Evolutionary conservation across 2,113 vertebrate species (phyloP).

Genomic region (Albula goreensis): DNA sequence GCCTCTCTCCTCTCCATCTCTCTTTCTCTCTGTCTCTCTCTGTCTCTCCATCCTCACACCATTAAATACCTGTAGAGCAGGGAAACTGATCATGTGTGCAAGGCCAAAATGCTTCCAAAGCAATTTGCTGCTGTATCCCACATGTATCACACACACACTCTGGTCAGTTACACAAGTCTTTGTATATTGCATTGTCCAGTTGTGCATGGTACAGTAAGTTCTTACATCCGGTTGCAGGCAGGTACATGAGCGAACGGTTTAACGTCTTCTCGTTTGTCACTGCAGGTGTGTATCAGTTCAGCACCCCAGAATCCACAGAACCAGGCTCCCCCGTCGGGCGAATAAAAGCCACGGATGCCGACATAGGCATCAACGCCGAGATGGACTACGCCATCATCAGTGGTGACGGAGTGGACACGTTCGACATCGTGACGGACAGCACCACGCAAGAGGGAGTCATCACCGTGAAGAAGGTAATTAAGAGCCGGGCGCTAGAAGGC

Average conservation of each 20-base stretch:
- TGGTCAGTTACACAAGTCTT: too few species aligned
- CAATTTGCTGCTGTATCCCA: background rate
- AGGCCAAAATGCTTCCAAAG: too few species aligned
- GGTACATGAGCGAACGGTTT: too few species aligned
- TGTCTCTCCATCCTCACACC: too few species aligned
- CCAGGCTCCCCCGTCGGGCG: conserved; percentile 74
- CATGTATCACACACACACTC: background rate
- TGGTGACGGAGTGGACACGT: conserved; percentile 84
- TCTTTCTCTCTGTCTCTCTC: too few species aligned
- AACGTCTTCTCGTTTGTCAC: background rate
- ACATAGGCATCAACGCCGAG: conserved; percentile 84
- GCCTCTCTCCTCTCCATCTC: too few species aligned
- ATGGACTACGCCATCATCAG: conserved; percentile 86
- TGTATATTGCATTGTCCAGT: background rate
- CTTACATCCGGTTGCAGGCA: too few species aligned
- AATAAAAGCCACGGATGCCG: conserved; percentile 84
- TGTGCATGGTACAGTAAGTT: background rate
- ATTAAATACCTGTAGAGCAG: conserved; percentile 53
- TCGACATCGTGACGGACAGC: conserved; percentile 82
- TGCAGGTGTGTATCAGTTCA: conserved; percentile 79
- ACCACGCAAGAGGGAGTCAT: conserved; percentile 88
- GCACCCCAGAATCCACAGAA: conserved; percentile 74
- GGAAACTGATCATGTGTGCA: background rate
- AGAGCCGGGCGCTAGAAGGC: too few species aligned
- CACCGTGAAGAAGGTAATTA: conserved; percentile 82